A percentile compares a stretch with the other conserved stretches of the same genome.
phyloP scores from a whole-genome alignment of 1,140 invertebrate species.

The Pseudomyrmex gracilis region DNA sequence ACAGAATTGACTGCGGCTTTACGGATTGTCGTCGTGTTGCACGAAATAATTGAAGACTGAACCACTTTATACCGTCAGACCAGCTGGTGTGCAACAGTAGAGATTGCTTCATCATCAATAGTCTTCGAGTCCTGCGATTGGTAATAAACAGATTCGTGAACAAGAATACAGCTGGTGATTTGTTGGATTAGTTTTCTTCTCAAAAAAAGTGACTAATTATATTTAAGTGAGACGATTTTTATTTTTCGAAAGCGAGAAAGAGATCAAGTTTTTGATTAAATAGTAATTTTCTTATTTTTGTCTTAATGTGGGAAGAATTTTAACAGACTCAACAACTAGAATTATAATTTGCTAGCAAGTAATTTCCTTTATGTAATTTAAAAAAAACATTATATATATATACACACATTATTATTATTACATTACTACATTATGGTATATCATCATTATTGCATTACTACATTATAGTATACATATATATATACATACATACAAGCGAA shows the following conservation, averaged over 20 bases:
- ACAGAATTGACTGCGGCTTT: slow-evolving; percentile 10
- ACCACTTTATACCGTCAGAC: background rate
- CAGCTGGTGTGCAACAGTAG: background rate
- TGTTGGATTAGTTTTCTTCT: too few relatives aligned
- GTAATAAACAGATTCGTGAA: too few relatives aligned
- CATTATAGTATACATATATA: too few relatives aligned
- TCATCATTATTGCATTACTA: too few relatives aligned
- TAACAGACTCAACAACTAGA: background rate
- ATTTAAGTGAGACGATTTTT: background rate
- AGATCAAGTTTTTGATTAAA: too few relatives aligned
- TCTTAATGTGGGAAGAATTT: background rate
- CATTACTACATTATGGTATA: too few relatives aligned
- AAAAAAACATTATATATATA: background rate
- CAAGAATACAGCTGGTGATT: too few relatives aligned
- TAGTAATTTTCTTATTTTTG: too few relatives aligned
- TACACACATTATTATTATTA: too few relatives aligned
- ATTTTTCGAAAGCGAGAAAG: background rate
- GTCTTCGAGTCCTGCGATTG: background rate
- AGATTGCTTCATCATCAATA: slow-evolving; percentile 4
- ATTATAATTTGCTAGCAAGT: background rate
- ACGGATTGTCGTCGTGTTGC: slow-evolving; percentile 17
- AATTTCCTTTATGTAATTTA: background rate
- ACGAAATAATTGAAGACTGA: slow-evolving; percentile 25
- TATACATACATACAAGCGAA: background rate
- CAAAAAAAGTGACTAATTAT: too few relatives aligned